These are phyloP conservation scores for Metaphire vulgaris DNA, from an alignment of 1,140 invertebrate species.

Conservation along the genomic window DNA sequence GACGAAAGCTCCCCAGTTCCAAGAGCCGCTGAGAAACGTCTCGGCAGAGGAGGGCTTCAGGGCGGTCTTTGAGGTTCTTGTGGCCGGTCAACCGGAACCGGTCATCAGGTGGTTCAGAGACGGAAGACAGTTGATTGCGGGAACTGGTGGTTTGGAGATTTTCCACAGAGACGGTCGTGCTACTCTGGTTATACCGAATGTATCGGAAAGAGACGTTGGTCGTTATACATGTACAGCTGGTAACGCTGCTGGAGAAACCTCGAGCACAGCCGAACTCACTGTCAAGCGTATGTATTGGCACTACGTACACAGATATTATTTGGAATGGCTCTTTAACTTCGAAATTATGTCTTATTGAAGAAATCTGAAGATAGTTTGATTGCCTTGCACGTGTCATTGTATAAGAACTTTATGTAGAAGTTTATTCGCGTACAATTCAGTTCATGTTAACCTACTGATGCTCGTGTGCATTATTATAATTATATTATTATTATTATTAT, in stretches of 20 bases:
- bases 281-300: no score
- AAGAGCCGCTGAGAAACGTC: slow-evolving; percentile 22
- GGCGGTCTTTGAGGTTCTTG: slow-evolving; percentile 24
- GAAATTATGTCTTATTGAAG: no score
- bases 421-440: no score
- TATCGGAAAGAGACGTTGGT: slow-evolving; percentile 54
- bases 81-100: slow-evolving; percentile 36
- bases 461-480: no score
- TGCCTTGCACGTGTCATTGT: no score
- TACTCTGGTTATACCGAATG: slow-evolving; percentile 52
- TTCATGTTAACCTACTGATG: no score
- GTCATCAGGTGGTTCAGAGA: slow-evolving; percentile 45
- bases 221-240: slow-evolving; percentile 53
- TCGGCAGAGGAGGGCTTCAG: slow-evolving; percentile 18
- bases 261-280: slow-evolving; percentile 29
- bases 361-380: no score
- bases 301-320: no score
- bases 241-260: slow-evolving; percentile 28
- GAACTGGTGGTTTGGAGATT: slow-evolving; percentile 37
- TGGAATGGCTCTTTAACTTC: no score
- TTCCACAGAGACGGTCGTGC: slow-evolving; percentile 43
- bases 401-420: no score
- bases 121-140: slow-evolving; percentile 18
- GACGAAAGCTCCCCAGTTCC: not conserved
- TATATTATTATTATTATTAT: no score